Evolutionary conservation across 1,140 invertebrate genomes (phyloP), one percentile per base, ranked within the genome.

Genomic region (Phortica variegata): DNA sequence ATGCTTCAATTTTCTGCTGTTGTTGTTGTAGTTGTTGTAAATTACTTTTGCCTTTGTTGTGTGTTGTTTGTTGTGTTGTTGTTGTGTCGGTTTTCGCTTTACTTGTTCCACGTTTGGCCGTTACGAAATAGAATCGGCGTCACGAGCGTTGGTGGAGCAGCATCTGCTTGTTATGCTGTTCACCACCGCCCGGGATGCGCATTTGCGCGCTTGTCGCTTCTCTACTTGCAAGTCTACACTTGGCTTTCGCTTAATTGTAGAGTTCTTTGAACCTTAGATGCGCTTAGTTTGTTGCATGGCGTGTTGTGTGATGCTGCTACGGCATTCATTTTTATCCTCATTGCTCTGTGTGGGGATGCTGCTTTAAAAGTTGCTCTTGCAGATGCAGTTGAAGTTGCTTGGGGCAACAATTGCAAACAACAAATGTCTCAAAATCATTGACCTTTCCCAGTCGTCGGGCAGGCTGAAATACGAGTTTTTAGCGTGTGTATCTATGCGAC

Each of bases 401-500:
- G 36, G 15, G 17, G 36, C 36, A 15, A 16, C 10, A 10, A 38
- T 6, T 38, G 36, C 36, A 26, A 26, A 26, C 23, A 6, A 10
- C 23, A 26, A 26, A 26, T 26, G 23, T 10, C 5, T 26, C n/a
- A 68, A 68, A 68, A 63, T 65, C 63, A 68, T 68, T 68, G 63
- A 68, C 63, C 63, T 68, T 58, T 63, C 51, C 36, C 48, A 54
- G 60, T 33, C 56, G 58, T 46, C 47, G 52, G 48, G 46, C 49
- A 60, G 57, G 63, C 63, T 60, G 65, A 63, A 68, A 68, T 63
- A 68, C 63, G 52, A 68, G 63, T 68, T 68, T 68, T 68, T 60
- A 57, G 40, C 59, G 63, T 68, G 63, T 68, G 60, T 68, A 68
- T 68, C 60, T 12, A 29, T 29, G 52, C 54, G 55, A 53, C 31